phyloP scores from a whole-genome alignment of 2,888 invertebrate species.

The Argynnis bischoffii region DNA sequence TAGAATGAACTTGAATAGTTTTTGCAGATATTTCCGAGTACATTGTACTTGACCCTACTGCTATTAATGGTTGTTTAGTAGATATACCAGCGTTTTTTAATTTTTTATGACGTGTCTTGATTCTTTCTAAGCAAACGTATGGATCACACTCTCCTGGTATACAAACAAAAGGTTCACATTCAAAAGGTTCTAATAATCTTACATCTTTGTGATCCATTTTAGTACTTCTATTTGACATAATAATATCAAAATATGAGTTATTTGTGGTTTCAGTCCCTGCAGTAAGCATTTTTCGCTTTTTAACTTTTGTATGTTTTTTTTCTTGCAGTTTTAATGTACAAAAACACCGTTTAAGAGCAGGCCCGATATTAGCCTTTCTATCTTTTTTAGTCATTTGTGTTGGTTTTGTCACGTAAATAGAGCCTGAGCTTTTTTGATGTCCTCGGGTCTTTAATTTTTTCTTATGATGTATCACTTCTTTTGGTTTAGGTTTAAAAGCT shows the following conservation, averaged over 20 bases:
- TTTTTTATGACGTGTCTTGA: slow-evolving; percentile 37
- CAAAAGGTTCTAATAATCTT: slow-evolving; percentile 26
- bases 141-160: slow-evolving; percentile 42
- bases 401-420: slow-evolving; percentile 32
- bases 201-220: slow-evolving; percentile 25
- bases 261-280: slow-evolving; percentile 19
- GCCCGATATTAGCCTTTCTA: slow-evolving; percentile 40
- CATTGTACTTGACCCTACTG: slow-evolving; percentile 21
- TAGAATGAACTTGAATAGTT: slow-evolving; percentile 22
- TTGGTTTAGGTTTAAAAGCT: slow-evolving; percentile 16
- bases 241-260: slow-evolving; percentile 2
- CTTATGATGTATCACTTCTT: slow-evolving; percentile 8
- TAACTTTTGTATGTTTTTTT: slow-evolving; percentile 28
- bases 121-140: slow-evolving; percentile 47
- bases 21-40: slow-evolving; percentile 25
- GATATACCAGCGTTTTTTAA: slow-evolving; percentile 24
- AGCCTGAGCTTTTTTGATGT: slow-evolving; percentile 19
- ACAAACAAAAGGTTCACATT: slow-evolving; percentile 48
- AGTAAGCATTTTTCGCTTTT: slow-evolving; percentile 24
- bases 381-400: slow-evolving; percentile 32
- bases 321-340: slow-evolving; percentile 49
- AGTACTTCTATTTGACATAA: slow-evolving; percentile 30
- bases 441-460: slow-evolving; percentile 1
- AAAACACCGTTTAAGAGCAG: slow-evolving; percentile 49
- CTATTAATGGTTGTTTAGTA: slow-evolving; percentile 15